Percentiles rank a stretch among this genome's conserved stretches.
These are phyloP conservation scores for Phallusia fumigata DNA, from an alignment of 23 tunicate species.

Conservation along the genomic window DNA sequence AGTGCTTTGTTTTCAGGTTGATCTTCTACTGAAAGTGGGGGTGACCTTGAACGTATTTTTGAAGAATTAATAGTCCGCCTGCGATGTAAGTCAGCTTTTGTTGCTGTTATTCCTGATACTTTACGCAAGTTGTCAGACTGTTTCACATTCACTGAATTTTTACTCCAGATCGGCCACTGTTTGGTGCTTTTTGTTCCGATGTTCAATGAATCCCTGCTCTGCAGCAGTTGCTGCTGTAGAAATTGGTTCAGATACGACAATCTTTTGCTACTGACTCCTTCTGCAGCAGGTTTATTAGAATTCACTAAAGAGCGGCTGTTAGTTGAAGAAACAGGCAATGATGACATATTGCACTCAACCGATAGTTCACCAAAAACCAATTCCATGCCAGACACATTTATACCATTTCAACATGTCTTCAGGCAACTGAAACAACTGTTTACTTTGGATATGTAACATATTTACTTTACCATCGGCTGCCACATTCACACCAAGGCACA, in stretches of 20 bases:
- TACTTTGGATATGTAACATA: background rate
- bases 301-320: background rate
- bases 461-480: background rate
- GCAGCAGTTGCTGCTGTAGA: constrained; percentile 11
- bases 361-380: background rate
- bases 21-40: background rate
- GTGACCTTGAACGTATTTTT: background rate
- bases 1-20: background rate
- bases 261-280: background rate
- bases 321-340: constrained; percentile 1
- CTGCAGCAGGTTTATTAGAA: background rate
- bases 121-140: background rate
- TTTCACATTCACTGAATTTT: background rate
- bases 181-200: background rate
- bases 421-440: background rate
- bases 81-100: background rate
- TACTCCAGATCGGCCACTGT: background rate
- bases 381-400: background rate
- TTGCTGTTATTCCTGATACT: constrained; percentile 2
- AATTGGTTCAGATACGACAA: background rate
- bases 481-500: background rate
- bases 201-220: background rate
- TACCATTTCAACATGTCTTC: background rate
- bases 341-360: background rate
- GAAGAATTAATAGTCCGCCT: background rate